Evolutionary conservation across 2,113 vertebrate genomes (phyloP), one percentile per base, ranked within the genome.

Genomic region (Tetrao urogallus): DNA sequence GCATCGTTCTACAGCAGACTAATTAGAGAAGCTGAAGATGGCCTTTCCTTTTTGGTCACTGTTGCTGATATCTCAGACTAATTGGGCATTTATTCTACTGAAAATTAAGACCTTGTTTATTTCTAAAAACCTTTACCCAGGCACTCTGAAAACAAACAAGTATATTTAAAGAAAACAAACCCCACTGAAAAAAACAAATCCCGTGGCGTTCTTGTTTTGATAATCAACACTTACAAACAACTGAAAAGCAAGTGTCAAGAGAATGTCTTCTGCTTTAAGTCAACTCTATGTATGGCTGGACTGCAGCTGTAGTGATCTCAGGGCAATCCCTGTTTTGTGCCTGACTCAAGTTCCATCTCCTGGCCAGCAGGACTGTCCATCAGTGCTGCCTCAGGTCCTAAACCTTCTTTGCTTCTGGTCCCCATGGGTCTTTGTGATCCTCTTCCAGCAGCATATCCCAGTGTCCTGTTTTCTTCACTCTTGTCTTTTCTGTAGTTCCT

Each of bases 401-500:
- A 19, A 58, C 32, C 32, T 58, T 58, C 64, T 66, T 14, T 30
- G 20, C 28, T 45, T 45, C 64, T 19, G 14, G 11, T 66, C 19
- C 13, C 19, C 18, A 12, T 60, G n/a, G 32, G 32, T 11, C 18
- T 66, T 45, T 66, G 64, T 21, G 42, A 66, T 36, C 58, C 34
- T 36, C 30, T 64, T 64, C 38, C 7, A 1, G 18, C 16, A 40
- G 25, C 12, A 17, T 28, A 28, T 40, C 25, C 15, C 16, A 50
- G 17, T 65, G 10, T 34, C 22, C 65, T 58, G 25, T 61, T 30
- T 48, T 13, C 47, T 74, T 21, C 18, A 6, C 24, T 5, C 58
- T 56, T 56, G n/a, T 17, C 28, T 69, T 48, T 80, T 69, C 71
- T 74, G 13, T 8, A 97, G 97, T 96, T 95, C 13, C 18, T 97